Evolutionary conservation across 2,113 vertebrate genomes (phyloP).

Genomic region (Psilopogon haemacephalus): DNA sequence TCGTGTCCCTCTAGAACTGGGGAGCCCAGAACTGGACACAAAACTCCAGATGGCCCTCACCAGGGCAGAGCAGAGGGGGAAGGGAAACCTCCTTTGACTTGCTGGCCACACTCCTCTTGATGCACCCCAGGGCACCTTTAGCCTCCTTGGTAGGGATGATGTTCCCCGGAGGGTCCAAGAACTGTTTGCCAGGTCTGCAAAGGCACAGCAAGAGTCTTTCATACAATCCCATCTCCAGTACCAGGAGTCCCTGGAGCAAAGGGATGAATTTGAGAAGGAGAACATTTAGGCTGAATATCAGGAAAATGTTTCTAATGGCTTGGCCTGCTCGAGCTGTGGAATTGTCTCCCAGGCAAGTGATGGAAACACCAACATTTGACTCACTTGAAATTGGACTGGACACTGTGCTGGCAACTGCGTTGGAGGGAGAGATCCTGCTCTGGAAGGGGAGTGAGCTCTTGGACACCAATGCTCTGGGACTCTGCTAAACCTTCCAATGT

Average conservation of each 20-base stretch:
- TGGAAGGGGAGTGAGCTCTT: slow-evolving; percentile 39
- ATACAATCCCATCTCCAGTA: slow-evolving; percentile 15
- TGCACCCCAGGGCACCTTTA: no score
- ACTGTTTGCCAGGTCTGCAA: not conserved
- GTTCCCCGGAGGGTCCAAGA: not conserved
- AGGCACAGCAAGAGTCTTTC: slow-evolving; percentile 5
- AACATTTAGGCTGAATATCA: slow-evolving; percentile 33
- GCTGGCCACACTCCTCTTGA: no score
- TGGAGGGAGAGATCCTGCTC: slow-evolving; percentile 25
- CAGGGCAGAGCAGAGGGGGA: no score
- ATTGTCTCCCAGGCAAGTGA: slow-evolving; percentile 33
- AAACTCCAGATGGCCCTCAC: no score
- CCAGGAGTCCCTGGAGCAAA: slow-evolving; percentile 6
- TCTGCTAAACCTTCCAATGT: slow-evolving; percentile 48
- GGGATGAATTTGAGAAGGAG: slow-evolving; percentile 28
- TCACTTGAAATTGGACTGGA: slow-evolving; percentile 51
- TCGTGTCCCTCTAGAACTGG: no score
- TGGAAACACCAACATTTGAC: slow-evolving; percentile 51
- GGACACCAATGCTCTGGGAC: slow-evolving; percentile 44
- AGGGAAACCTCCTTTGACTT: no score
- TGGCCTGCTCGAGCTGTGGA: slow-evolving; percentile 1
- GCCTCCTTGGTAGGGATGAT: not conserved
- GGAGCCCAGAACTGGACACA: no score
- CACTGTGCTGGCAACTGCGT: slow-evolving; percentile 37
- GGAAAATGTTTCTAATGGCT: slow-evolving; percentile 52